Evolutionary conservation across 2,888 invertebrate species (phyloP).

Genomic region (Spisula solida): DNA sequence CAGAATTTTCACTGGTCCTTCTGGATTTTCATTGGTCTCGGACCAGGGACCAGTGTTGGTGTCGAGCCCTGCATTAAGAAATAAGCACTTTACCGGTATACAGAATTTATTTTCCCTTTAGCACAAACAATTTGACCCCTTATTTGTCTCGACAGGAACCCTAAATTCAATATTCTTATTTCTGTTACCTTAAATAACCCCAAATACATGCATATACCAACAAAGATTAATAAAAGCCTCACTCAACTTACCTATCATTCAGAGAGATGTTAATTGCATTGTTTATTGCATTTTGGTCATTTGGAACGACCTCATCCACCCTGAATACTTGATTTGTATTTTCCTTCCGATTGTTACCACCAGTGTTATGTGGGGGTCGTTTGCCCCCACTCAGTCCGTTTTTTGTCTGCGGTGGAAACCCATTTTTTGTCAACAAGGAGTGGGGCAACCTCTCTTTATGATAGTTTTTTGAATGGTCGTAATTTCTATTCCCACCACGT

Average conservation of each 20-base stretch:
- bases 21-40: too few species aligned
- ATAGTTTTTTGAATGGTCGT: constrained; percentile 74
- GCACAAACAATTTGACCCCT: too few species aligned
- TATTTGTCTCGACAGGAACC: too few species aligned
- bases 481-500: constrained; percentile 68
- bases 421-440: constrained; percentile 82
- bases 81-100: too few species aligned
- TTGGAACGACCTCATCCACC: constrained; percentile 89
- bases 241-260: constrained; percentile 80
- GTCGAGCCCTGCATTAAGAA: too few species aligned
- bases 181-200: too few species aligned
- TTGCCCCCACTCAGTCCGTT: constrained; percentile 79
- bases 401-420: constrained; percentile 81
- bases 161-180: too few species aligned
- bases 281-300: constrained; percentile 89
- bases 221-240: too few species aligned
- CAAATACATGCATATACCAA: too few species aligned
- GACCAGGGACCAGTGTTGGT: too few species aligned
- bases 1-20: too few species aligned
- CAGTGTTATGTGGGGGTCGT: constrained; percentile 73
- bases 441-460: constrained; percentile 84
- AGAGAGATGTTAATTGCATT: constrained; percentile 87
- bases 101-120: too few species aligned
- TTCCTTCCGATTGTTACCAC: constrained; percentile 79
- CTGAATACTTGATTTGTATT: constrained; percentile 88